Conservation (phyloP, 2,113 vertebrate species). For the Gobius niger region DNA sequence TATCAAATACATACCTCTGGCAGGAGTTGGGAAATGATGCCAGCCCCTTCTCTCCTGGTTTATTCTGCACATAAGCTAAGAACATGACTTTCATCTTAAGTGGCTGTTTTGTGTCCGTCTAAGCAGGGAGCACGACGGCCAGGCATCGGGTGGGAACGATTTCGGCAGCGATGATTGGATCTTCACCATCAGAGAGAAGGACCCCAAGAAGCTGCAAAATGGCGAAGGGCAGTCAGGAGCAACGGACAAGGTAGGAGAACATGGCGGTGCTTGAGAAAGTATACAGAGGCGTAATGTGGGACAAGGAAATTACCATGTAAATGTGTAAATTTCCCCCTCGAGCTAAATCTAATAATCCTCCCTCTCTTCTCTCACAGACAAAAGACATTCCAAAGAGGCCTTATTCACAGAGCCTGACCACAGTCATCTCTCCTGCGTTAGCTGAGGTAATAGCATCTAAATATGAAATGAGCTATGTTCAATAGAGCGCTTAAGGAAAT, state of each 20-base stretch:
- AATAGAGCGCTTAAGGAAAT: background rate
- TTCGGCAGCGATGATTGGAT: constrained; percentile 89
- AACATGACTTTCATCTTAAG: constrained; percentile 11
- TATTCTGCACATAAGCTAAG: background rate
- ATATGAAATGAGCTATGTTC: no score
- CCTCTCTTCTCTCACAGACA: constrained; percentile 63
- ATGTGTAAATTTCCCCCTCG: background rate
- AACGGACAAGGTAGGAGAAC: constrained; percentile 77
- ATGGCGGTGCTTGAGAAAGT: background rate
- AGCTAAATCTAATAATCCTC: constrained; percentile 2
- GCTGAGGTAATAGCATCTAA: constrained; percentile 83
- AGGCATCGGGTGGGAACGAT: constrained; percentile 91
- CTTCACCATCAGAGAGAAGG: constrained; percentile 94
- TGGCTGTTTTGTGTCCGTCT: constrained; percentile 7
- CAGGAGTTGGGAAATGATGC: background rate
- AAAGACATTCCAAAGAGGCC: constrained; percentile 91
- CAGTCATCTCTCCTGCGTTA: constrained; percentile 92
- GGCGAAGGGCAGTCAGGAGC: constrained; percentile 83
- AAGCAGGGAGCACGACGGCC: constrained; percentile 88
- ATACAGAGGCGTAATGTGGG: background rate
- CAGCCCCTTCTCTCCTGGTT: background rate
- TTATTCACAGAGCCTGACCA: constrained; percentile 90
- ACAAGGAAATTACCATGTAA: background rate
- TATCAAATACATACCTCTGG: background rate
- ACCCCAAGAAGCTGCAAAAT: constrained; percentile 91